A percentile compares a stretch with the other conserved stretches of the same genome.
Conservation (phyloP, 2,888 invertebrate species). For the Myopa tessellatipennis region DNA sequence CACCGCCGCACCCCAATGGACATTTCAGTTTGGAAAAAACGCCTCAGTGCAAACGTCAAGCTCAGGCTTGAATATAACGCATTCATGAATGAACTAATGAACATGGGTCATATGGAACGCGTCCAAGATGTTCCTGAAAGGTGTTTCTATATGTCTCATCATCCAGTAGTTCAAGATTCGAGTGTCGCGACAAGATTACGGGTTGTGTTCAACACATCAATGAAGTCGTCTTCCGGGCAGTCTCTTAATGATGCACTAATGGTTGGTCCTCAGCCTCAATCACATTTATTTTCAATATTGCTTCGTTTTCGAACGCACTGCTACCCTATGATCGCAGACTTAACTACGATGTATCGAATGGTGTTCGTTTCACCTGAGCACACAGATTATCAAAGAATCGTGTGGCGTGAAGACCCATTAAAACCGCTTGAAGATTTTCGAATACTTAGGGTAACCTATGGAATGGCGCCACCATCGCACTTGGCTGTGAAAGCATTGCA, state of each 20-base stretch:
- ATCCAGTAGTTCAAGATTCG: too few species aligned
- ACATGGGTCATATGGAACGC: not conserved
- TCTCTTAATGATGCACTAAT: too few species aligned
- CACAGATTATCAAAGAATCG: not conserved
- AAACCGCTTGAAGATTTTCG: not conserved
- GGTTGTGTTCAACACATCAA: not conserved
- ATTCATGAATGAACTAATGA: not conserved
- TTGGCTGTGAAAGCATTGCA: not conserved
- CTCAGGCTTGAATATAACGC: not conserved
- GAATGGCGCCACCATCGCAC: not conserved
- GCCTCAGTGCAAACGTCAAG: not conserved
- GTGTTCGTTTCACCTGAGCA: too few species aligned
- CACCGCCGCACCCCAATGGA: slow-evolving; percentile 22
- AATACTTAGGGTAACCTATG: not conserved
- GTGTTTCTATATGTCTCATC: not conserved
- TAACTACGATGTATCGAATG: not conserved
- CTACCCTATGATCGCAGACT: not conserved
- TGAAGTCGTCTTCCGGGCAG: too few species aligned
- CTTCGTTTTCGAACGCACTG: slow-evolving; percentile 25
- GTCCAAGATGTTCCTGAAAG: not conserved
- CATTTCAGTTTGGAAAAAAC: slow-evolving; percentile 7
- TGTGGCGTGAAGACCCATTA: not conserved
- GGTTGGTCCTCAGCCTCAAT: not conserved
- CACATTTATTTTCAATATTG: slow-evolving; percentile 20
- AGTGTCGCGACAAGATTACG: too few species aligned